A percentile compares a stretch with the other conserved stretches of the same genome.
Conservation (phyloP, 2,888 invertebrate species). For the Malthinus seriepunctatus region DNA sequence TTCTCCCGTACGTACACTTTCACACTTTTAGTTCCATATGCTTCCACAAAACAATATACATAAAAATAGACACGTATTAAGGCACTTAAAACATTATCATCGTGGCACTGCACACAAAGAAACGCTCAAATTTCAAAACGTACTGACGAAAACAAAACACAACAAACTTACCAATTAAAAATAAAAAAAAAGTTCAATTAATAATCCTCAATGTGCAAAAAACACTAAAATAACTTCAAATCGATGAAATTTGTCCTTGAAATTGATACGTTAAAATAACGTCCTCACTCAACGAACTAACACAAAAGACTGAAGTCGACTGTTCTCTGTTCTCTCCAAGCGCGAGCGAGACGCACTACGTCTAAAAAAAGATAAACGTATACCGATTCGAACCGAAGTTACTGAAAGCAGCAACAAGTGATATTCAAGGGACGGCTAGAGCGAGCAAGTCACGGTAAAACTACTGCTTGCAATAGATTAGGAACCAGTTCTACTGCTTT, state of each 20-base stretch:
- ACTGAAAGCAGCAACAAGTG: slow-evolving; percentile 46
- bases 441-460: slow-evolving; percentile 18
- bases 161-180: slow-evolving; percentile 13
- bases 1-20: too few relatives aligned
- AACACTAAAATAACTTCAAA: slow-evolving; percentile 13
- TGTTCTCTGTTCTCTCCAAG: slow-evolving; percentile 1
- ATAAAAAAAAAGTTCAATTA: not conserved
- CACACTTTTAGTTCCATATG: slow-evolving; percentile 12
- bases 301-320: slow-evolving; percentile 43
- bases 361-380: slow-evolving; percentile 22
- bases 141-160: not conserved
- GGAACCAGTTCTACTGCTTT: slow-evolving; percentile 39
- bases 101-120: slow-evolving; percentile 32
- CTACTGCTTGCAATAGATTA: slow-evolving; percentile 26
- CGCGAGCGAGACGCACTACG: slow-evolving; percentile 2
- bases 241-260: slow-evolving; percentile 41
- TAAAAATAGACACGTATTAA: slow-evolving; percentile 21
- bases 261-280: slow-evolving; percentile 30
- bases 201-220: slow-evolving; percentile 17
- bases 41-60: slow-evolving; percentile 6
- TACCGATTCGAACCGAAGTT: slow-evolving; percentile 38
- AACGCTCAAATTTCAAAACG: slow-evolving; percentile 2
- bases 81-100: slow-evolving; percentile 16
- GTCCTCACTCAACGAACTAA: slow-evolving; percentile 35
- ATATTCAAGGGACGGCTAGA: slow-evolving; percentile 32